Evolutionary conservation across 2,797 vertebrate genomes (phyloP).

Genomic region (Pygocentrus nattereri): DNA sequence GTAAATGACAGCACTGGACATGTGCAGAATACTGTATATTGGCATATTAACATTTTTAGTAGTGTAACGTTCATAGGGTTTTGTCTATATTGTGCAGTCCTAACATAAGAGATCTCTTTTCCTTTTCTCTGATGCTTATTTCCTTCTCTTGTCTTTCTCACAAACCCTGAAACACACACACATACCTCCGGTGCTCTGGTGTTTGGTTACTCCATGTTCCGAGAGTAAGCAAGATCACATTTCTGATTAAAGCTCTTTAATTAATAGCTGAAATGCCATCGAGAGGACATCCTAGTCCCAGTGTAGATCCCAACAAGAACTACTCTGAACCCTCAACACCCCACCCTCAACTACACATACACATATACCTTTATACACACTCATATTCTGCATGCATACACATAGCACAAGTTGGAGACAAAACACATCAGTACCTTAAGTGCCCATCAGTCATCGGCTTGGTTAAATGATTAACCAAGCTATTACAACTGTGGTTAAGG

Average conservation of each 20-base stretch:
- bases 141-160: background rate
- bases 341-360: constrained; percentile 19
- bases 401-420: background rate
- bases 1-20: too few species aligned
- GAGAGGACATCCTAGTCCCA: constrained; percentile 55
- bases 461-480: background rate
- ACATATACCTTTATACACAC: constrained; percentile 20
- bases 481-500: background rate
- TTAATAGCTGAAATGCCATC: constrained; percentile 71
- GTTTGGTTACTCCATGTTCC: constrained; percentile 24
- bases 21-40: too few species aligned
- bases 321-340: constrained; percentile 3
- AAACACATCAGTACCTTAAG: background rate
- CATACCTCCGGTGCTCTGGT: background rate
- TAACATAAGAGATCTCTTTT: background rate
- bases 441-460: background rate
- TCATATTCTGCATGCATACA: background rate
- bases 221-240: constrained; percentile 32
- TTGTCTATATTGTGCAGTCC: background rate
- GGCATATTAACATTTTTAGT: too few species aligned
- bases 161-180: background rate
- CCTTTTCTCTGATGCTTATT: background rate
- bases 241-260: constrained; percentile 72
- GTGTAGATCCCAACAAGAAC: constrained; percentile 33
- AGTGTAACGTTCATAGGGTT: too few species aligned